Base-by-base conservation (phyloP, 2,888 invertebrate genomes). In the Pseudoips prasinana region DNA sequence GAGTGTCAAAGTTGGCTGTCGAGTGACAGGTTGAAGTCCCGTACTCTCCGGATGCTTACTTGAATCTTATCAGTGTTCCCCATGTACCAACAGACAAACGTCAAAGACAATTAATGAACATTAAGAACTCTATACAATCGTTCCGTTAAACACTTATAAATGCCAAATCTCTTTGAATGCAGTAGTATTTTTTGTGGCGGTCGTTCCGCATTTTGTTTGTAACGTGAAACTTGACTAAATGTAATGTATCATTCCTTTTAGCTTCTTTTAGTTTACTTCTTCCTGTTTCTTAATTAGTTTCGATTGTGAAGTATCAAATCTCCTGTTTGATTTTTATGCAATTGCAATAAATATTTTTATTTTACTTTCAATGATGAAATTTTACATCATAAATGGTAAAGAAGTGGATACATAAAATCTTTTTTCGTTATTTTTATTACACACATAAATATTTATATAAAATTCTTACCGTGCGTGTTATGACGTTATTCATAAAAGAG, bases 1-100 rank as follows among this genome's bases (percentile, higher is more conserved):
- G 52, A 63, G 68, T 77, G 75, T 74, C 71, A 72, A 72, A 49
- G 30, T 55, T 53, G 49, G 39, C 54, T 53, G 56, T 63, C 53
- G 64, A 69, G 65, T 64, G 58, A 49, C 50, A 46, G 49, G 51
- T 41, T 31, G 39, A 38, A 56, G 57, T 52, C 40, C n/a, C n/a
- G n/a, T n/a, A n/a, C n/a, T 44, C 40, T 44, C 43, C 46, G 51
- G 48, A 55, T 58, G 49, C 46, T 29, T 38, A 47, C 11, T 26
- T 25, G 44, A 48, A 48, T 54, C 49, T 64, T 64, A 64, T 66
- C 63, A 48, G 51, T 39, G 42, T 46, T 47, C 47, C 34, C 39
- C 52, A 46, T 47, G 28, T 40, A 40, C 28, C 10, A 10, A 46
- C 44, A 41, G 24, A 39, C 31, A 32, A 33, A 52, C 42, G 37